Evolutionary conservation across 1,140 invertebrate genomes (phyloP), one percentile per base, ranked within the genome.

Genomic region (Papilio polyxenes): DNA sequence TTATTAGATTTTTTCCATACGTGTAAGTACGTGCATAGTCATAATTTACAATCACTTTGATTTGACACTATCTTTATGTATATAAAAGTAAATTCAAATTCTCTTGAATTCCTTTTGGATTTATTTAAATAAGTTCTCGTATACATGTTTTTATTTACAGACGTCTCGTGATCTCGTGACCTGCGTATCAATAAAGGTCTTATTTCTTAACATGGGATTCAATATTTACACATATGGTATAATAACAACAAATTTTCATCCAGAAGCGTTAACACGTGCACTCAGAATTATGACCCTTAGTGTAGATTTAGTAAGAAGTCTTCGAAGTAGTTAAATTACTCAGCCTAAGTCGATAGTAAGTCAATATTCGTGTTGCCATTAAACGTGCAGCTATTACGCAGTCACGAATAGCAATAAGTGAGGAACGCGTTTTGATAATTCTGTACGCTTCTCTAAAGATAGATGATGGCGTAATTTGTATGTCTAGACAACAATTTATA

Each of bases 81-180:
- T 9, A 69, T 11, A 65, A 65, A 56, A 17, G 15, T n/a, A n/a
- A n/a, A n/a, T n/a, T n/a, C n/a, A n/a, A n/a, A n/a, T n/a, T 17
- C 1, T 6, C 5, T 59, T 20, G 17, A n/a, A 20, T 59, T 59
- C 11, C 31, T 72, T 72, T 65, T 65, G 2, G 10, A 23, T 65
- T 11, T 23, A 65, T 23, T 72, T 72, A 20, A 75, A n/a, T 48
- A 49, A 75, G 9, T 77, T 31, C 48, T 53, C 13, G 13, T 77
- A 20, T 5, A 8, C 3, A 13, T 75, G 2, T 48, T 77, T 20
- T 77, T 53, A 15, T 15, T 56, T 10, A 2, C 0, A 7, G n/a
- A 53, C 17, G 49, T 77, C 75, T 77, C 20, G 75, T 77, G 75
- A 77, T 77, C 75, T 77, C 20, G 75, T 77, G 75, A 77, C 75